Evolutionary conservation across 1,140 invertebrate species (phyloP).

Genomic region (Drosophila pruinosa): DNA sequence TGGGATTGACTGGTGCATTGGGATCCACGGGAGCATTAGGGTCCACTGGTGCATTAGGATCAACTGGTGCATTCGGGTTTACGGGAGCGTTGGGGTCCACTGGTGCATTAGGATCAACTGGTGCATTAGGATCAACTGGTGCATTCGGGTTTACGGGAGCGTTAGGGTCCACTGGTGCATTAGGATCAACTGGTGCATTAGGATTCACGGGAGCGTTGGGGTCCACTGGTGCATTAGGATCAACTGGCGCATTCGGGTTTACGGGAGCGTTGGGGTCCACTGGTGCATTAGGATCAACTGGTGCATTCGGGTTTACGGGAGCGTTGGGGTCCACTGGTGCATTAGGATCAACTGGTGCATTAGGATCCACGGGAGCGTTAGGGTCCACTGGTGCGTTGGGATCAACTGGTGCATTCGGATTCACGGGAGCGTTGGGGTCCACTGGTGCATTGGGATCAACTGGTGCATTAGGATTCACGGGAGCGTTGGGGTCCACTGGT

Average conservation of each 20-base stretch:
- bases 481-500: constrained; percentile 1
- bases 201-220: constrained; percentile 21
- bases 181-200: constrained; percentile 23
- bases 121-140: constrained; percentile 10
- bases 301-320: constrained; percentile 3
- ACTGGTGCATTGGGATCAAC: constrained; percentile 24
- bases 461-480: constrained; percentile 19
- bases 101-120: constrained; percentile 13
- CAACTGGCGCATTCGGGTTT: constrained; percentile 5
- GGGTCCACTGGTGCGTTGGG: constrained; percentile 14
- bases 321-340: constrained; percentile 9
- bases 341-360: constrained; percentile 14
- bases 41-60: constrained; percentile 4
- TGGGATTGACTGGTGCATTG: constrained; percentile 14
- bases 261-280: constrained; percentile 11
- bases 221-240: constrained; percentile 7
- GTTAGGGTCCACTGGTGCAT: not conserved
- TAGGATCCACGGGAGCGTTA: constrained; percentile 17
- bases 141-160: constrained; percentile 17
- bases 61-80: constrained; percentile 12
- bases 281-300: constrained; percentile 14
- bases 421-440: not conserved
- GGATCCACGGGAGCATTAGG: constrained; percentile 16
- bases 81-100: constrained; percentile 19
- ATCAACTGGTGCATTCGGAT: constrained; percentile 9